Base-by-base conservation (phyloP, 2,888 invertebrate species). In the Chirona hameri region DNA sequence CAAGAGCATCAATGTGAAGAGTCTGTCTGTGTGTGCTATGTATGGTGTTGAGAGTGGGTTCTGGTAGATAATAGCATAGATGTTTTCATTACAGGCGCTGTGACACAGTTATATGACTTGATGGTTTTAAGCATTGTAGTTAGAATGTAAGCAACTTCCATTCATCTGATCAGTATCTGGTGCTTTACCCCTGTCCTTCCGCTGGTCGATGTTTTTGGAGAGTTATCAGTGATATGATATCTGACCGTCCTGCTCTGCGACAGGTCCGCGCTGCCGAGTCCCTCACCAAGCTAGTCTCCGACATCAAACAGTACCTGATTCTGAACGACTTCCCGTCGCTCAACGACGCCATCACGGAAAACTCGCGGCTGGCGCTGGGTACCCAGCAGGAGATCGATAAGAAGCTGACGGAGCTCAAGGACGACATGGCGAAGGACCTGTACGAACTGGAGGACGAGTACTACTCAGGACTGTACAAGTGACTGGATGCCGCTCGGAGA, bases 301-400 rank as follows among this genome's bases (percentile, higher is more conserved):
- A 99, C 88, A 95, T 99, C 84, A 99, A 99, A 87, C 98, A 99
- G 87, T 99, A 98, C 88, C 90, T 99, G 79, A 98, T 99, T 86
- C 90, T 99, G 31, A 99, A 99, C 88, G 99, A 99, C 89, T 99
- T 99, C 88, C 97, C 97, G 79, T 97, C 98, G 1, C 96, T 99
- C 0, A 99, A 99, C 88, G 97, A 98, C 87, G 96, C 98, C 0
- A 98, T 99, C 85, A 93, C 95, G n/a, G 94, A 95, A 86, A 97
- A 97, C 87, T 95, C 95, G 0, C 94, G 95, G 87, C 88, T 96
- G 21, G 97, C 95, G 87, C 92, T 96, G 83, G 93, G 94, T 0
- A 95, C 95, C 87, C 83, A 84, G 81, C 97, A 97, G 89, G 93
- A 93, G 81, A 97, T 97, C 88, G 98, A 98, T 89, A 94, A 94